Percentiles rank a stretch among this genome's conserved stretches.
Evolutionary conservation across 2,888 invertebrate species (phyloP).

Genomic region (Brenthis hecate): DNA sequence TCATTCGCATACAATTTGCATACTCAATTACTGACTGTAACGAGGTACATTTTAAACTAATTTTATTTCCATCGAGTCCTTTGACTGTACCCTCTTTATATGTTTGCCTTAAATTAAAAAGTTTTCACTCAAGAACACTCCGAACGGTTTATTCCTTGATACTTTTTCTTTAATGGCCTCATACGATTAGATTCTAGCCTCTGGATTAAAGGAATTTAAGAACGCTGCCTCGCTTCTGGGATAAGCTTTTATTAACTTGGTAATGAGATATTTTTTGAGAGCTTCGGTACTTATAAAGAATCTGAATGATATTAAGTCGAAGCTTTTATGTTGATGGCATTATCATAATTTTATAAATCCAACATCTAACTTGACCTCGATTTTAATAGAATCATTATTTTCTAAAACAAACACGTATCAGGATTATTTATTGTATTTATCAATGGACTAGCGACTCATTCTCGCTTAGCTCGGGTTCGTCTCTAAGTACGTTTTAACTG

Average conservation of each 20-base stretch:
- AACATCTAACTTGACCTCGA: constrained; percentile 22
- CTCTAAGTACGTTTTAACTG: too few relatives aligned
- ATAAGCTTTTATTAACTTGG: constrained; percentile 45
- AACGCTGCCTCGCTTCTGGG: constrained; percentile 36
- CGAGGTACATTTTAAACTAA: constrained; percentile 64
- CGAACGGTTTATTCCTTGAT: constrained; percentile 57
- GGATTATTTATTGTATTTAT: too few relatives aligned
- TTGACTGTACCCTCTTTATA: constrained; percentile 61
- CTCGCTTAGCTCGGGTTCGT: too few relatives aligned
- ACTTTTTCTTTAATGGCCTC: constrained; percentile 63
- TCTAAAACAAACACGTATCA: not conserved
- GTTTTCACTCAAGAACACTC: constrained; percentile 58
- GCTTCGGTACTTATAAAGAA: constrained; percentile 40
- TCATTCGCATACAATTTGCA: constrained; percentile 56
- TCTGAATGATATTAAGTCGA: constrained; percentile 35
- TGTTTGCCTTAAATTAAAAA: constrained; percentile 74
- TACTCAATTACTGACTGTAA: constrained; percentile 62
- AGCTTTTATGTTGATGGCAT: constrained; percentile 34
- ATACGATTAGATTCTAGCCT: constrained; percentile 55
- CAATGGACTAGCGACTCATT: too few relatives aligned
- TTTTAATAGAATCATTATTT: constrained; percentile 16
- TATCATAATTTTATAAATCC: constrained; percentile 35
- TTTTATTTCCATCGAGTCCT: constrained; percentile 66
- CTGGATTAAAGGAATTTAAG: constrained; percentile 49
- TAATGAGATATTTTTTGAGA: constrained; percentile 48